A percentile compares a stretch with the other conserved stretches of the same genome.
phyloP scores from a whole-genome alignment of 2,113 vertebrate species.

The crab-eating macaque (Macaca fascicularis) region T2T-MFA8v1.1 NC_088390.1:87118001-87118500 shows the following conservation, averaged over 20 bases:
- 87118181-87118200: no score
- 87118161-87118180: not conserved
- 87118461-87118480: not conserved
- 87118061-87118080: not conserved
- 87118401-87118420: not conserved
- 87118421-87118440: rapidly evolving
- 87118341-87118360: no score
- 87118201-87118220: rapidly evolving
- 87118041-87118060: not conserved
- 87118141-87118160: no score
- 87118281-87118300: not conserved
- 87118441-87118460: no score
- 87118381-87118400: no score
- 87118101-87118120: not conserved
- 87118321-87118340: not conserved
- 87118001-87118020: not conserved
- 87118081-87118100: not conserved
- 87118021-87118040: no score
- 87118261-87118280: not conserved
- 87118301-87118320: no score
- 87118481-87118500: rapidly evolving
- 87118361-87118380: not conserved
- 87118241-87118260: not conserved
- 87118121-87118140: rapidly evolving
- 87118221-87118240: not conserved